Evolutionary conservation across 2,797 vertebrate genomes (phyloP).

Genomic region (Coregonus suidteri): DNA sequence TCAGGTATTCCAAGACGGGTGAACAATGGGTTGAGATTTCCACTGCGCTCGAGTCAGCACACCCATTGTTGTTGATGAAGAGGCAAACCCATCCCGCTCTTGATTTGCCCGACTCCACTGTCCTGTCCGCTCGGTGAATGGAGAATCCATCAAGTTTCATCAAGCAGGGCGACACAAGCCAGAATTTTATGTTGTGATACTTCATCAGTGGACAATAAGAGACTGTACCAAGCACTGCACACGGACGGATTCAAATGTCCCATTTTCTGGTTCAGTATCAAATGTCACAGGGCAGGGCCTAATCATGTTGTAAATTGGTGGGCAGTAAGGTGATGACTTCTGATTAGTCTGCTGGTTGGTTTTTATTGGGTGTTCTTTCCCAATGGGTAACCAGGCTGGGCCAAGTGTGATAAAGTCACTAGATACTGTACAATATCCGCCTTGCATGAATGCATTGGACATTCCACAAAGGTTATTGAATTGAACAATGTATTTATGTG

Average conservation of each 20-base stretch:
- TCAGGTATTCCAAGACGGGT: no score
- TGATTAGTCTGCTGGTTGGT: conserved; percentile 30
- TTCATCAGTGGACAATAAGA: neutral
- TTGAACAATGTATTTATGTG: neutral
- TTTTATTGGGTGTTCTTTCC: conserved; percentile 43
- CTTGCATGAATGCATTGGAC: neutral
- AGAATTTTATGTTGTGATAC: conserved; percentile 1
- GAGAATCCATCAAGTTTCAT: neutral
- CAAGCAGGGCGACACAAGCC: neutral
- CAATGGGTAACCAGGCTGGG: conserved; percentile 25
- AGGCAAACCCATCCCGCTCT: no score
- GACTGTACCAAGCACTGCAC: neutral
- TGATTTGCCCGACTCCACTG: no score
- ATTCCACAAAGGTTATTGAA: neutral
- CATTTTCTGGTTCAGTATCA: conserved; percentile 1
- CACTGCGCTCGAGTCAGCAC: no score
- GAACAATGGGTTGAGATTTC: no score
- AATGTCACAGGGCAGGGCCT: conserved; percentile 5
- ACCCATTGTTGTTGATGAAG: no score
- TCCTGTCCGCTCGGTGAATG: no score
- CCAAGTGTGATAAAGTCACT: conserved; percentile 9
- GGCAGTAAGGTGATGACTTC: conserved; percentile 31
- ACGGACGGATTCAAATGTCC: neutral
- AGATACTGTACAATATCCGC: conserved; percentile 10
- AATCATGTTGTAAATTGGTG: conserved; percentile 34